Evolutionary conservation across 2,888 invertebrate species (phyloP).

Genomic region (Leucophenga montana): DNA sequence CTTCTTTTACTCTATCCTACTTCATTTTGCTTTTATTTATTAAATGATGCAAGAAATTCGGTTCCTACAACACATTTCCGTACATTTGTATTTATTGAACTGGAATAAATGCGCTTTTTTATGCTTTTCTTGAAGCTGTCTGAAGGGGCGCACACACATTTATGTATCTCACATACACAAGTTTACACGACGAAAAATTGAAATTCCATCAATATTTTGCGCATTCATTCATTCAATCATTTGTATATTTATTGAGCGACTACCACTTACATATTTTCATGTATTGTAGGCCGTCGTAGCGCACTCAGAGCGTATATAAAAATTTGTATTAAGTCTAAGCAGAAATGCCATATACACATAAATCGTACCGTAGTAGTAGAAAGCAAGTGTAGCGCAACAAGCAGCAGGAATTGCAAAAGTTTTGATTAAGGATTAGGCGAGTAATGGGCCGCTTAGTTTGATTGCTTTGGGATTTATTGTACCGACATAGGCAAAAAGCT

Average conservation of each 20-base stretch:
- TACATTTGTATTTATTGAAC: slow-evolving; percentile 39
- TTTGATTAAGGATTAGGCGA: slow-evolving; percentile 28
- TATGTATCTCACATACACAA: background rate
- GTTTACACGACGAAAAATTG: slow-evolving; percentile 22
- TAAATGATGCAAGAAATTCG: slow-evolving; percentile 44
- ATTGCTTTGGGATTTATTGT: slow-evolving; percentile 23
- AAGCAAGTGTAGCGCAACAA: slow-evolving; percentile 13
- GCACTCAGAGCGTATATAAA: background rate
- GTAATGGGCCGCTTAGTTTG: slow-evolving; percentile 27
- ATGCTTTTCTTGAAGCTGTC: slow-evolving; percentile 6
- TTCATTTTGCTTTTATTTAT: slow-evolving; percentile 30
- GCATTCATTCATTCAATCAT: slow-evolving; percentile 2
- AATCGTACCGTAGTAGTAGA: too few relatives aligned
- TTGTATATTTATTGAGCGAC: slow-evolving; percentile 1
- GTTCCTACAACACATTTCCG: slow-evolving; percentile 14
- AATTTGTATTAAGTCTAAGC: slow-evolving; percentile 12
- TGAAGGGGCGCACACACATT: too few relatives aligned
- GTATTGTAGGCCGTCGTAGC: background rate
- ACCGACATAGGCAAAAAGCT: background rate
- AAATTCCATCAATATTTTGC: slow-evolving; percentile 40
- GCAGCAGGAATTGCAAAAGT: slow-evolving; percentile 21
- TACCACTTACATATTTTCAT: background rate
- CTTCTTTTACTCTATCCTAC: background rate
- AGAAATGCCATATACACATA: too few relatives aligned
- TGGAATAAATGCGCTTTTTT: slow-evolving; percentile 36